phyloP scores from a whole-genome alignment of 2,888 invertebrate genomes.

The Tetragonula carbonaria region DNA sequence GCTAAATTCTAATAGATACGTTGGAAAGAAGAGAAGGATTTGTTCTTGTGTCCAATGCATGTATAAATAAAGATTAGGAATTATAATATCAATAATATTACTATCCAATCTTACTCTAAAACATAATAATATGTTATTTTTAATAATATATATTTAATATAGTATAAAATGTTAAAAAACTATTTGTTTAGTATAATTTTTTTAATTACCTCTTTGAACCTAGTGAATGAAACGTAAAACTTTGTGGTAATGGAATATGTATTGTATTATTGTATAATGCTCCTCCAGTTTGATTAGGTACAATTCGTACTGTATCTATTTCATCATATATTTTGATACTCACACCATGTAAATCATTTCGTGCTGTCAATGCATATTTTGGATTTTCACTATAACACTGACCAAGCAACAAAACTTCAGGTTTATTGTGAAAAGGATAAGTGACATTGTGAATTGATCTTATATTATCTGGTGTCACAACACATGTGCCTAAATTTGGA shows the following conservation, averaged over 20 bases:
- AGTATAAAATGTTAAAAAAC: background rate
- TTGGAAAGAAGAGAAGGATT: constrained; percentile 79
- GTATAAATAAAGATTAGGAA: constrained; percentile 77
- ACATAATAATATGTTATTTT: constrained; percentile 13
- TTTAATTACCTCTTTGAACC: constrained; percentile 77
- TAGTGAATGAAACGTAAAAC: constrained; percentile 75
- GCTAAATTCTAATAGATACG: constrained; percentile 79
- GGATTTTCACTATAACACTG: constrained; percentile 80
- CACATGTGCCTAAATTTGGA: constrained; percentile 75
- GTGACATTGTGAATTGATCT: constrained; percentile 76
- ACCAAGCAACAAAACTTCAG: constrained; percentile 77
- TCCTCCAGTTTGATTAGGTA: constrained; percentile 72
- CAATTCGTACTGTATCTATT: constrained; percentile 75
- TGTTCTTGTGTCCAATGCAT: constrained; percentile 81
- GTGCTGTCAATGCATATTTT: constrained; percentile 75
- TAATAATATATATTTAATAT: background rate
- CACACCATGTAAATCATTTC: constrained; percentile 66
- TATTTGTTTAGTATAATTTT: constrained; percentile 16
- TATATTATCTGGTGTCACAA: constrained; percentile 73
- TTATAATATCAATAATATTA: constrained; percentile 74
- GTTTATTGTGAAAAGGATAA: constrained; percentile 66
- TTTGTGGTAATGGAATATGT: constrained; percentile 70
- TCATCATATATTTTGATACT: constrained; percentile 77
- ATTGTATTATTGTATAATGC: constrained; percentile 77
- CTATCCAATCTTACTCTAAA: constrained; percentile 76